These are phyloP conservation scores for Synergus gifuensis DNA, from an alignment of 2,888 invertebrate species.

Conservation along the genomic window DNA sequence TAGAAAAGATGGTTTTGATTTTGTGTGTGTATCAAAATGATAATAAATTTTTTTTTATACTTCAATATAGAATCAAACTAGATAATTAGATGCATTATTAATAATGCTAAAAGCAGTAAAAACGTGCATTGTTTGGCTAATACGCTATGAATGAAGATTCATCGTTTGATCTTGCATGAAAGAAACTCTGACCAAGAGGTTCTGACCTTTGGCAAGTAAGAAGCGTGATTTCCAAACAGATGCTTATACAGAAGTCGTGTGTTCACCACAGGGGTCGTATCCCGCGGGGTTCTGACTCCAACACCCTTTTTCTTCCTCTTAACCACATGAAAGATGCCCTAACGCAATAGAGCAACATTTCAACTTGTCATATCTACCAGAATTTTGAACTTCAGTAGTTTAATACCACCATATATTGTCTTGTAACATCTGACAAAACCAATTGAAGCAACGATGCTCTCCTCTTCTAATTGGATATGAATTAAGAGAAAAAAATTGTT, in stretches of 20 bases:
- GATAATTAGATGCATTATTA: neutral
- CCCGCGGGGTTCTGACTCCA: slow-evolving; percentile 73
- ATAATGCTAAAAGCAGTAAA: neutral
- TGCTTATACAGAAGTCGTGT: slow-evolving; percentile 76
- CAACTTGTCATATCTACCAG: neutral
- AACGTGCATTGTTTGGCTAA: slow-evolving; percentile 16
- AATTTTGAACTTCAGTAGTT: neutral
- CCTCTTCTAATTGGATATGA: no score
- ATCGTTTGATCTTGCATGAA: slow-evolving; percentile 31
- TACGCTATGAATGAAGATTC: slow-evolving; percentile 22
- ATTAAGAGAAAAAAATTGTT: slow-evolving; percentile 35
- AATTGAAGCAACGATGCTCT: no score
- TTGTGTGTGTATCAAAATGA: no score
- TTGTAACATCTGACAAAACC: no score
- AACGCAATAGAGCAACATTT: neutral
- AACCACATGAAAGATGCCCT: slow-evolving; percentile 25
- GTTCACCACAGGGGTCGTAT: slow-evolving; percentile 76
- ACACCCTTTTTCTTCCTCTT: slow-evolving; percentile 66
- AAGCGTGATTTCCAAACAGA: slow-evolving; percentile 70
- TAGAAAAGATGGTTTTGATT: no score
- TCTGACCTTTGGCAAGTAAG: slow-evolving; percentile 39
- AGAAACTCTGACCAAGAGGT: slow-evolving; percentile 36
- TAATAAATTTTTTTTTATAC: no score
- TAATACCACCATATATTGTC: neutral
- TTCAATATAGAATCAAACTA: neutral